phyloP scores from a whole-genome alignment of 1,140 invertebrate genomes.

The Drosophila grimshawi region DNA sequence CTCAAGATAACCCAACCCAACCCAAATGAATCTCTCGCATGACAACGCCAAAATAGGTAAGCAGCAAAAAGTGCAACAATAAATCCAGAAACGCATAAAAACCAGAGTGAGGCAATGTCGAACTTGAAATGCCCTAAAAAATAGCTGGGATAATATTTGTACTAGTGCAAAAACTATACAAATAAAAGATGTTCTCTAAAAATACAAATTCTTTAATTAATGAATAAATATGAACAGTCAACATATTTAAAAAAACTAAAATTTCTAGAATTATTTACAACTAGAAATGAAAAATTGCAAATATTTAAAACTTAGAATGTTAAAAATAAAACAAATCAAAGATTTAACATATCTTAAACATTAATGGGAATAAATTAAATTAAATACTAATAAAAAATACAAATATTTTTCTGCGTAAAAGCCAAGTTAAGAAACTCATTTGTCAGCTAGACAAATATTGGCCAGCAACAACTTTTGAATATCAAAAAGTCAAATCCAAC shows the following conservation, averaged over 20 bases:
- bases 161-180: no score
- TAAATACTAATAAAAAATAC: neutral
- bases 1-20: conserved; percentile 8
- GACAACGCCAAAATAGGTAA: conserved; percentile 31
- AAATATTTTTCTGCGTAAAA: no score
- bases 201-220: neutral
- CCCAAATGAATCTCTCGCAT: conserved; percentile 27
- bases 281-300: no score
- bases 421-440: neutral
- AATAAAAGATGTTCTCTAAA: no score
- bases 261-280: neutral
- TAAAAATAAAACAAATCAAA: no score
- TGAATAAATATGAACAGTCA: no score
- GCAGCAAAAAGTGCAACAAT: conserved; percentile 43
- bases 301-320: no score
- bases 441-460: conserved; percentile 7
- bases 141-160: no score
- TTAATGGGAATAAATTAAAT: neutral
- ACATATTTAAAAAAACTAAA: neutral
- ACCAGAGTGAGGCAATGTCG: neutral
- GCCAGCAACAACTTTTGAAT: neutral
- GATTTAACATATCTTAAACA: no score
- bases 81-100: conserved; percentile 5
- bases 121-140: conserved; percentile 4
- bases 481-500: neutral